These are phyloP conservation scores for Trissoscelio sp. DNA, from an alignment of 2,888 invertebrate genomes.

Conservation along the genomic window DNA sequence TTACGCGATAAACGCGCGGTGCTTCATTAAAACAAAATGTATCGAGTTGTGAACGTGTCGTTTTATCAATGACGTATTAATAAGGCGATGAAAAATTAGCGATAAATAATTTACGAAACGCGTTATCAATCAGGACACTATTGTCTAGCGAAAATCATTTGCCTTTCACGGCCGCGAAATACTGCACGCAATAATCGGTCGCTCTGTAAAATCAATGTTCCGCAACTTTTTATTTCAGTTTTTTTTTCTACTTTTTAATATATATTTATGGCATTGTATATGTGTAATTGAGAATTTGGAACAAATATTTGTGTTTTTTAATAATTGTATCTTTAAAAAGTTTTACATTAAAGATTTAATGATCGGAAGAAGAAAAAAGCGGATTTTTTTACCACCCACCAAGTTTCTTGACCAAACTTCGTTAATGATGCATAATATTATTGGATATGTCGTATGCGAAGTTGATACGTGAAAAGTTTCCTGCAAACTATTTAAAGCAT, in stretches of 20 bases:
- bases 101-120: conserved; percentile 40
- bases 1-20: background rate
- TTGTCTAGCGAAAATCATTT: conserved; percentile 56
- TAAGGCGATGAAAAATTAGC: conserved; percentile 48
- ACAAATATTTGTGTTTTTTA: background rate
- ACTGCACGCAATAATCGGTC: conserved; percentile 37
- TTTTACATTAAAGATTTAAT: background rate
- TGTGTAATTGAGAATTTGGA: no score
- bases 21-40: conserved; percentile 18
- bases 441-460: conserved; percentile 20
- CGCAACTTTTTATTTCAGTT: conserved; percentile 5
- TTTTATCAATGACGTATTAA: conserved; percentile 54
- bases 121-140: conserved; percentile 47
- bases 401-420: conserved; percentile 40
- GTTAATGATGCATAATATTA: conserved; percentile 49
- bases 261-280: no score
- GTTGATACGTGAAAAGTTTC: conserved; percentile 21
- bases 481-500: conserved; percentile 19
- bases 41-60: conserved; percentile 11
- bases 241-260: background rate
- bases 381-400: background rate
- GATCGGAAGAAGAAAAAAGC: background rate
- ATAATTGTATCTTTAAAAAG: no score
- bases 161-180: conserved; percentile 48
- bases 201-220: conserved; percentile 36